Conservation (phyloP, 2,113 vertebrate species). For the Desmodus rotundus region DNA sequence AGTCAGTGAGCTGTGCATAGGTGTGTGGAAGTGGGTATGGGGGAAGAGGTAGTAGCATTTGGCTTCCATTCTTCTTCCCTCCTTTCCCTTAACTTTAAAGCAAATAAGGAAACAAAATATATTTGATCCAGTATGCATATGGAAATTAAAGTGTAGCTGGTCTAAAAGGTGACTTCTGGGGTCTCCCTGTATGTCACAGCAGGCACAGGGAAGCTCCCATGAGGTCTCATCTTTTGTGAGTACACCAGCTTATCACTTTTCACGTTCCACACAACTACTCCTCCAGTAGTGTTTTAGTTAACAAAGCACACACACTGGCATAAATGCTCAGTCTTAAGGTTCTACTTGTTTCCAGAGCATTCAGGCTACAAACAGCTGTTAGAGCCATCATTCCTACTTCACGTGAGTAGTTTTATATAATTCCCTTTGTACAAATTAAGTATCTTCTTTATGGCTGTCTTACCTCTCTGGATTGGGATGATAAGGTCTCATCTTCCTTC, state of each 20-base stretch:
- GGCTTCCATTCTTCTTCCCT: background rate
- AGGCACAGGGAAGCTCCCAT: background rate
- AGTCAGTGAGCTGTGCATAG: background rate
- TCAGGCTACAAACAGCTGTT: background rate
- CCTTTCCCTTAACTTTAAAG: background rate
- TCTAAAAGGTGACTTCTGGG: background rate
- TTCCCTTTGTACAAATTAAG: background rate
- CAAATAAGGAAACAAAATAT: background rate
- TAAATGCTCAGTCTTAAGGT: background rate
- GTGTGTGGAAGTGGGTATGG: background rate
- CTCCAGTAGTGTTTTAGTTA: background rate
- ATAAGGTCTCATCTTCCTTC: background rate
- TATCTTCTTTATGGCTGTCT: background rate
- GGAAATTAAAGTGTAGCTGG: background rate
- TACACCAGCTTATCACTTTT: background rate
- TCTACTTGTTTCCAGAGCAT: background rate
- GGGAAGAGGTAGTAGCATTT: background rate
- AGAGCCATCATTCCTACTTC: background rate
- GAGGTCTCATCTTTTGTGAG: background rate
- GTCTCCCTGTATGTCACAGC: background rate
- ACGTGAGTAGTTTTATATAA: background rate
- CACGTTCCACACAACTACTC: background rate
- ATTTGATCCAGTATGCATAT: background rate
- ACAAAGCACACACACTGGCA: background rate
- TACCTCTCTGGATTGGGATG: background rate